Conservation (phyloP, 2,888 invertebrate genomes). For the Ctenicera cuprea region DNA sequence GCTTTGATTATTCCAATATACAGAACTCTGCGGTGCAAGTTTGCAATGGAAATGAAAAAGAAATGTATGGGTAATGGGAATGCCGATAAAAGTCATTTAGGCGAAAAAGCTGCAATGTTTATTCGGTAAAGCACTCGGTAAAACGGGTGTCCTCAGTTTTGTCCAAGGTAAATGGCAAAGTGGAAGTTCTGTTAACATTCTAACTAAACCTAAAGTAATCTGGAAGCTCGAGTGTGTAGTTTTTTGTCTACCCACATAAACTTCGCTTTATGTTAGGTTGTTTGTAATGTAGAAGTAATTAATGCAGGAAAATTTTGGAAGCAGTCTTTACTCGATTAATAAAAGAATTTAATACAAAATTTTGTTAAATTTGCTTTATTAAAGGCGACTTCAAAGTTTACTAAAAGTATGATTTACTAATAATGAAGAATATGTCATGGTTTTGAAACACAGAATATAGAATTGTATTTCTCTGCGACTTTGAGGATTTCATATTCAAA, state of each 20-base stretch:
- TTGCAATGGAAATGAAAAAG: background rate
- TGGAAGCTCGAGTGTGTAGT: background rate
- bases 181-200: background rate
- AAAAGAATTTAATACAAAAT: too few relatives aligned
- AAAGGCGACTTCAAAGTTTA: too few relatives aligned
- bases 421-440: too few relatives aligned
- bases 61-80: conserved; percentile 5
- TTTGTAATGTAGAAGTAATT: background rate
- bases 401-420: too few relatives aligned
- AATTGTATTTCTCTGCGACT: too few relatives aligned
- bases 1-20: too few relatives aligned
- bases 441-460: too few relatives aligned
- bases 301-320: too few relatives aligned
- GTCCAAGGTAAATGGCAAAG: background rate
- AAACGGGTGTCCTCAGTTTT: background rate
- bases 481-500: too few relatives aligned
- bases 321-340: too few relatives aligned
- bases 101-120: conserved; percentile 6
- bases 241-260: background rate
- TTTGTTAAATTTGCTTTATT: too few relatives aligned
- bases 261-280: background rate
- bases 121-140: background rate
- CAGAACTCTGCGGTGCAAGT: background rate
- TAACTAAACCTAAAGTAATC: background rate
- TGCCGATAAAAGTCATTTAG: conserved; percentile 4